Conservation (phyloP, 2,797 vertebrate species). For the Rousettus madagascariensis region DNA sequence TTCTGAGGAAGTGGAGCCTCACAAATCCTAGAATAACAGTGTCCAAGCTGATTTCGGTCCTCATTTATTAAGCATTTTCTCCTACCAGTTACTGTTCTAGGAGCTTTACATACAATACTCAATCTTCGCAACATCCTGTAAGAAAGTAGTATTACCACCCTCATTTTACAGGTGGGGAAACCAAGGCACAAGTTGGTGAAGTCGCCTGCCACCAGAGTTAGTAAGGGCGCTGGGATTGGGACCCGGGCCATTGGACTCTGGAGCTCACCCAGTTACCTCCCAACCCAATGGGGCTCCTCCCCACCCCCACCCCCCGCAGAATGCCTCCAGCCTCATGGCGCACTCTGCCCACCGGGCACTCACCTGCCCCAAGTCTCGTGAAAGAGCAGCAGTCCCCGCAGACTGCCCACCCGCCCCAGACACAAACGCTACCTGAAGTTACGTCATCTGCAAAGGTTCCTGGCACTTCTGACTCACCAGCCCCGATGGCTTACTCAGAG, state of each 20-base stretch:
- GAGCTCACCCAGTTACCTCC: neutral
- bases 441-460: neutral
- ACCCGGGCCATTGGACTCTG: neutral
- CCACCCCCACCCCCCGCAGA: accelerated
- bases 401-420: neutral
- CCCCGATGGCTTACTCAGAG: neutral
- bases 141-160: neutral
- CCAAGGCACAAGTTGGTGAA: neutral
- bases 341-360: neutral
- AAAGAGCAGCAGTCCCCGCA: neutral
- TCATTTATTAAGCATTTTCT: neutral
- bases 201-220: neutral
- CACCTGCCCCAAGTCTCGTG: neutral
- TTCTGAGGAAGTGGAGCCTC: neutral
- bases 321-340: neutral
- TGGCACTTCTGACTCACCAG: neutral
- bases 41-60: neutral
- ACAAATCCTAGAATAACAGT: neutral
- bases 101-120: neutral
- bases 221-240: neutral
- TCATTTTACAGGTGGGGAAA: neutral
- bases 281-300: neutral
- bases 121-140: neutral
- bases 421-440: neutral
- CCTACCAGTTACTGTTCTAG: neutral